These are phyloP conservation scores for Pseudoips prasinana DNA, from an alignment of 2,888 invertebrate species.

Conservation along the genomic window DNA sequence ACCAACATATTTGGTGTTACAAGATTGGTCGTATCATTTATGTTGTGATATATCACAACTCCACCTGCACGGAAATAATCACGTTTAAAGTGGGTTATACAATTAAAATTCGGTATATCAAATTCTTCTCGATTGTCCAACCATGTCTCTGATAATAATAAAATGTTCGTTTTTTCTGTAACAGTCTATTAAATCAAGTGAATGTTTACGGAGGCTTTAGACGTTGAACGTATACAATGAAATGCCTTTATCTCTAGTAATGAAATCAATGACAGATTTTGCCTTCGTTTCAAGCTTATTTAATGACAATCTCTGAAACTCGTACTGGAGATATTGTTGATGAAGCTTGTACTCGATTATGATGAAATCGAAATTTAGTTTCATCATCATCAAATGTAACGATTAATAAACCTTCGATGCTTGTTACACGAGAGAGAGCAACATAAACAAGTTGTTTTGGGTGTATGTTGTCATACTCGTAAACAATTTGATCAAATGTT, in stretches of 20 bases:
- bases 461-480: too few species aligned
- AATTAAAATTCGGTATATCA: conserved; percentile 34
- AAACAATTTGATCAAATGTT: too few species aligned
- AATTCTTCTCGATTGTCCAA: conserved; percentile 24
- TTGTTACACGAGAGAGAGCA: too few species aligned
- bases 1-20: conserved; percentile 33
- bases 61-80: conserved; percentile 28
- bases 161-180: conserved; percentile 15
- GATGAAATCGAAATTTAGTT: too few species aligned
- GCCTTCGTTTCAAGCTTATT: conserved; percentile 22
- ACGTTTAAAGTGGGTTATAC: conserved; percentile 33
- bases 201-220: conserved; percentile 17
- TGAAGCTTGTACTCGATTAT: too few species aligned
- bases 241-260: conserved; percentile 20
- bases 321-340: too few species aligned
- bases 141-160: conserved; percentile 26
- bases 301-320: conserved; percentile 24
- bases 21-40: conserved; percentile 9
- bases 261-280: conserved; percentile 20
- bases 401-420: too few species aligned
- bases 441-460: too few species aligned
- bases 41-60: conserved; percentile 36
- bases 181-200: conserved; percentile 19
- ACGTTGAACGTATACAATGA: conserved; percentile 19
- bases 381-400: too few species aligned